These are phyloP conservation scores for Chironomus tentans DNA, from an alignment of 2,888 invertebrate species.

Conservation along the genomic window DNA sequence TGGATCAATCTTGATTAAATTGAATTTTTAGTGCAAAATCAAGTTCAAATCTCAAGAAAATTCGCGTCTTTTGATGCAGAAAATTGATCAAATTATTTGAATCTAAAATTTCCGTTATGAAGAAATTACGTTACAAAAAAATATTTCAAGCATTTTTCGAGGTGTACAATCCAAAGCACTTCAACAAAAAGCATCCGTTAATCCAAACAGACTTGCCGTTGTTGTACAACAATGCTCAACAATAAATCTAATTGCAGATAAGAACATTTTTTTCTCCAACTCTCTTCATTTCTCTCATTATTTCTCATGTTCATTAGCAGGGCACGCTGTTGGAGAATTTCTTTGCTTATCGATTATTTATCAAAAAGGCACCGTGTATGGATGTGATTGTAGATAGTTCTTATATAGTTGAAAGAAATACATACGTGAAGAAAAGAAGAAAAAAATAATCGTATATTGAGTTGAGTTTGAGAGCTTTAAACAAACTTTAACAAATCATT, in stretches of 20 bases:
- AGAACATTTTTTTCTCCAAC: background rate
- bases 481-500: slow-evolving; percentile 20
- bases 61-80: background rate
- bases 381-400: background rate
- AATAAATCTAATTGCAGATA: too few relatives aligned
- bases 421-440: background rate
- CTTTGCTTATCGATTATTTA: background rate
- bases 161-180: too few relatives aligned
- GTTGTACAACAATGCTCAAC: too few relatives aligned
- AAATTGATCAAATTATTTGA: background rate
- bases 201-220: too few relatives aligned
- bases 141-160: too few relatives aligned
- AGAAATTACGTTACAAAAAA: too few relatives aligned
- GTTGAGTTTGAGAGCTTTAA: background rate
- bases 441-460: background rate
- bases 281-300: background rate
- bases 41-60: too few relatives aligned
- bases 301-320: background rate
- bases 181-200: too few relatives aligned
- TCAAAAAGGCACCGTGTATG: background rate
- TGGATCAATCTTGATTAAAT: too few relatives aligned
- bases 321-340: background rate
- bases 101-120: background rate
- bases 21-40: too few relatives aligned
- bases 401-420: background rate